Percentiles rank a stretch among this genome's conserved stretches.
phyloP scores from a whole-genome alignment of 2,797 vertebrate genomes.

The Dromococcyx pavoninus region DNA sequence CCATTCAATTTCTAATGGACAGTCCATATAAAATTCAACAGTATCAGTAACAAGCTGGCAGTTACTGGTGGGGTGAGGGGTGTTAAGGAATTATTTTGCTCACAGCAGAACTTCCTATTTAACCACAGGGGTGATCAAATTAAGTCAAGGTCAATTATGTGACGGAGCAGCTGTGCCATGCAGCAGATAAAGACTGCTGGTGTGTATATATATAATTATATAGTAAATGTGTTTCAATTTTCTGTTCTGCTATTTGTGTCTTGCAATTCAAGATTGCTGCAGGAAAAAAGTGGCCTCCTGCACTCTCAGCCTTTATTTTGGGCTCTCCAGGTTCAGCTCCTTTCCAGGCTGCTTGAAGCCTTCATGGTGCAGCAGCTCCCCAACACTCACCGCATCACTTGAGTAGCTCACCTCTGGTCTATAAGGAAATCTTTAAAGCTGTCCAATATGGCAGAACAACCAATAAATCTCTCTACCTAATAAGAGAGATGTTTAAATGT shows the following conservation, averaged over 20 bases:
- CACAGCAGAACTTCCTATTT: background rate
- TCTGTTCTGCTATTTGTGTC: background rate
- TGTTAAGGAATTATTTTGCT: background rate
- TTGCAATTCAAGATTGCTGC: background rate
- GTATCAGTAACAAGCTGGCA: background rate
- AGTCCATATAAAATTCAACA: conserved; percentile 2
- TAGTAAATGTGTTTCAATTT: background rate
- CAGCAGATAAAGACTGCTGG: background rate
- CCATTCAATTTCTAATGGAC: conserved; percentile 22
- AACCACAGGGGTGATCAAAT: background rate
- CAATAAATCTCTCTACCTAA: too few relatives aligned
- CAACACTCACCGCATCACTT: background rate
- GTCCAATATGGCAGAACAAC: background rate
- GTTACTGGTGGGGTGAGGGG: background rate
- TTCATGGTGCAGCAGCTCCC: background rate
- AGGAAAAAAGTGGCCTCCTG: background rate
- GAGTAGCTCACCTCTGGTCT: background rate
- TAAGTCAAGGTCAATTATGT: conserved; percentile 17
- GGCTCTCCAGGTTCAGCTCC: background rate
- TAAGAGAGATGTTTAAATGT: background rate
- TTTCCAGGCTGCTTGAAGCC: background rate
- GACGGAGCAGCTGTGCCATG: background rate
- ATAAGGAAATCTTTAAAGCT: background rate
- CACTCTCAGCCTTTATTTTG: background rate
- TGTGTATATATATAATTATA: background rate